Evolutionary conservation across 2,797 vertebrate species (phyloP).

Genomic region (Myotis findleyi): DNA sequence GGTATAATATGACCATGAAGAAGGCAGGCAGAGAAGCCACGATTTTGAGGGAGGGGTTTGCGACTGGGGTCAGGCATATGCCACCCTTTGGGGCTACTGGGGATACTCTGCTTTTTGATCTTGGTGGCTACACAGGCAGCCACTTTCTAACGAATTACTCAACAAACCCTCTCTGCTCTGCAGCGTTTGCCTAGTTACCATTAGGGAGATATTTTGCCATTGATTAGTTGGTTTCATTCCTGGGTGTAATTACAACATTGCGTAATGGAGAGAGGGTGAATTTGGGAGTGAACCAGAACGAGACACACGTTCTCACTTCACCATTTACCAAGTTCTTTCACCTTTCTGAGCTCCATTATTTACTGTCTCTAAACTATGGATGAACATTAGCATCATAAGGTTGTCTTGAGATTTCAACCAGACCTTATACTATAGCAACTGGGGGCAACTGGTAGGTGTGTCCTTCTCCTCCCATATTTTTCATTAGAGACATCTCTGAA

Average conservation of each 20-base stretch:
- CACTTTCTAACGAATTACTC: not conserved
- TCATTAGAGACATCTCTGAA: not conserved
- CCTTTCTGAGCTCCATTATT: not conserved
- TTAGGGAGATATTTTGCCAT: not conserved
- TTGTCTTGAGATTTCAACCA: not conserved
- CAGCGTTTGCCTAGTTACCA: not conserved
- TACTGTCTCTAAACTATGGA: not conserved
- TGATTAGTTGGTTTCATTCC: not conserved
- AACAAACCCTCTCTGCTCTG: not conserved
- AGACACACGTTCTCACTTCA: not conserved
- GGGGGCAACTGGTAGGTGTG: not conserved
- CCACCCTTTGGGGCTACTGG: not conserved
- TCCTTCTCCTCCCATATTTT: not conserved
- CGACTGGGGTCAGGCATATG: not conserved
- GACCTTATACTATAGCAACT: not conserved
- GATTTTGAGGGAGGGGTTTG: not conserved
- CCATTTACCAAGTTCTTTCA: not conserved
- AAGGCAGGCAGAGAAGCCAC: not conserved
- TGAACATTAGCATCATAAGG: not conserved
- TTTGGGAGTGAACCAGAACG: not conserved
- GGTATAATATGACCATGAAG: too few relatives aligned
- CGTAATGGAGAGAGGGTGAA: not conserved
- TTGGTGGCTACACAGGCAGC: not conserved
- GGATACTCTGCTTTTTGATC: not conserved
- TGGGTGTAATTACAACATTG: not conserved